A percentile compares a stretch with the other conserved stretches of the same genome.
These are phyloP conservation scores for Triops longicaudatus DNA, from an alignment of 1,140 invertebrate genomes.

Conservation along the genomic window DNA sequence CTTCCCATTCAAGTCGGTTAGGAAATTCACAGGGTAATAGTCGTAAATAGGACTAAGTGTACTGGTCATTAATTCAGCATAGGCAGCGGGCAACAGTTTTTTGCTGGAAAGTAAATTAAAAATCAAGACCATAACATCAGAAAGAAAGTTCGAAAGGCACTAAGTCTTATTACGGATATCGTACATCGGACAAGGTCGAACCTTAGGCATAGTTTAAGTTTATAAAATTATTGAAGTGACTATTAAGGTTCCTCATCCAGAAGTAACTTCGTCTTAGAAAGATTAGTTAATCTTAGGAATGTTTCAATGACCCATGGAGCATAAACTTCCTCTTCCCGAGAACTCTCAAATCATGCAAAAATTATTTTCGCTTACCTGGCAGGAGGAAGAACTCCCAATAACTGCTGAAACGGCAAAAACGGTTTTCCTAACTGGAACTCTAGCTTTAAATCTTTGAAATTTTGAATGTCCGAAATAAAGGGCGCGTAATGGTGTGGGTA, in stretches of 20 bases:
- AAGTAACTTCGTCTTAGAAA: no score
- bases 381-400: conserved; percentile 85
- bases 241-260: no score
- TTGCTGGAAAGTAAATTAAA: conserved; percentile 35
- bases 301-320: no score
- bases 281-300: background rate
- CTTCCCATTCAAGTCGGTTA: conserved; percentile 68
- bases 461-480: conserved; percentile 84
- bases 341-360: background rate
- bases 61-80: conserved; percentile 72
- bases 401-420: conserved; percentile 90
- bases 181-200: no score
- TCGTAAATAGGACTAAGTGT: conserved; percentile 73
- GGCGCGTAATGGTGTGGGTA: conserved; percentile 95
- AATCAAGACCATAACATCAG: background rate
- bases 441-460: conserved; percentile 52
- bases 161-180: background rate
- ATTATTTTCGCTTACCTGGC: conserved; percentile 39
- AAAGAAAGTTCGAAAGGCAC: background rate
- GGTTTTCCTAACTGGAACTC: conserved; percentile 75
- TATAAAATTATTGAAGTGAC: no score
- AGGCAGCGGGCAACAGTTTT: conserved; percentile 66
- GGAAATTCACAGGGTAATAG: conserved; percentile 83
- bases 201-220: conserved; percentile 34
- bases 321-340: background rate